phyloP scores from a whole-genome alignment of 2,888 invertebrate genomes.

The Stegana nigrithorax region DNA sequence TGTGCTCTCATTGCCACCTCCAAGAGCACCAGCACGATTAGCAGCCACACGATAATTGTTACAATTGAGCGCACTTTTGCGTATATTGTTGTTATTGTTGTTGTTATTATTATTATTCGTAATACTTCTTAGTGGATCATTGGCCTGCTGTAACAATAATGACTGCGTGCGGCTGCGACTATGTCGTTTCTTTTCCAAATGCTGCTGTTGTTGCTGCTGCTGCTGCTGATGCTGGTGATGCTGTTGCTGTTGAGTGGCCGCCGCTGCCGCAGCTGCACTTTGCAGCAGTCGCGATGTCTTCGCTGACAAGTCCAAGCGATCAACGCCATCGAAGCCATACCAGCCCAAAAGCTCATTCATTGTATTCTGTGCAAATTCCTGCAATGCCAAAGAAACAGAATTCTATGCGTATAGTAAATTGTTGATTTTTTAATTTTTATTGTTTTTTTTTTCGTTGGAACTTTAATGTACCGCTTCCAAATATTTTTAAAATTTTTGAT shows the following conservation, averaged over 20 bases:
- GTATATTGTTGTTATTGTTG: conserved; percentile 29
- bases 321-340: conserved; percentile 87
- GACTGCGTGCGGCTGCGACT: conserved; percentile 49
- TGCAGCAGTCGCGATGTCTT: conserved; percentile 64
- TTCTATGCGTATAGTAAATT: not conserved
- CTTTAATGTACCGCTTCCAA: no score
- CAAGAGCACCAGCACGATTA: conserved; percentile 3
- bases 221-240: conserved; percentile 50
- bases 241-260: conserved; percentile 45
- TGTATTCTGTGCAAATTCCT: conserved; percentile 92
- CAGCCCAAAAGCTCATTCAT: conserved; percentile 93
- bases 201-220: conserved; percentile 46
- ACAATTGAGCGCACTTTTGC: conserved; percentile 36
- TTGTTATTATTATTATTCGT: conserved; percentile 35
- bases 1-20: conserved; percentile 56
- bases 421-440: conserved; percentile 21
- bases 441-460: no score
- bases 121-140: conserved; percentile 25
- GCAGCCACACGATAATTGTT: conserved; percentile 35
- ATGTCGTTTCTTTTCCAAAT: conserved; percentile 46
- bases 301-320: conserved; percentile 71
- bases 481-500: no score
- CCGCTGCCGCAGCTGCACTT: conserved; percentile 54
- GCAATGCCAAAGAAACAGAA: conserved; percentile 53
- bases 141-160: conserved; percentile 35